Base-by-base conservation (phyloP, 2,113 vertebrate species). In the Nerophis ophidion region DNA sequence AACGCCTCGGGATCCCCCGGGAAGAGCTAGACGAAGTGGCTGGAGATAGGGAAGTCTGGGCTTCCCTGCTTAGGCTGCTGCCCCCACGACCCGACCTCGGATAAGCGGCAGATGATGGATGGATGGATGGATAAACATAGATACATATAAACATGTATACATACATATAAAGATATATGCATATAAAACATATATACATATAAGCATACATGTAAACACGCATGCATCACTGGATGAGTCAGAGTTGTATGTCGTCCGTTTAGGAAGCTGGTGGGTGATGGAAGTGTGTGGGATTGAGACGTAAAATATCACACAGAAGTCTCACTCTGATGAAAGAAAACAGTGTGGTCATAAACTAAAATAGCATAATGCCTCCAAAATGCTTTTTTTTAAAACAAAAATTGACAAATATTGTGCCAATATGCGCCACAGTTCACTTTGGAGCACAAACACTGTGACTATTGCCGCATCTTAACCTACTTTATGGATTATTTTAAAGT, bases 241-340 rank as follows among this genome's bases (percentile, higher is more conserved):
- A 79, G 51, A 66, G 40, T 61, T 58, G 15, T 49, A 56, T 35
- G 48, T 59, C n/a, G 62, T 60, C 12, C 66, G 46, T 55, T 60
- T 49, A 57, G 44, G 19, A 51, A 35, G 19, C 33, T 68, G 55
- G 54, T 62, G 47, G 51, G 57, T 62, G 35, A 9, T 26, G n/a
- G 17, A 33, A 8, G 40, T 36, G n/a, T 16, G 47, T 13, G 49
- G 35, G 45, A 64, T 34, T 33, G n/a, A 56, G 36, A 51, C 59
- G 50, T 66, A 16, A 40, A 33, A 44, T 14, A 51, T 69, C 34
- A 57, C 48, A 36, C 33, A 48, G 36, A 48, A 17, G 42, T 4
- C 47, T 44, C 15, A 40, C 16, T 16, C 9, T 10, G 15, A 54
- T 7, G 26, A 38, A 36, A 42, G 1, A 40, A 15, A 56, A 15